Percentiles rank a stretch among this genome's conserved stretches.
Conservation (phyloP, 2,797 vertebrate species). For the Clarias pachynema region DNA sequence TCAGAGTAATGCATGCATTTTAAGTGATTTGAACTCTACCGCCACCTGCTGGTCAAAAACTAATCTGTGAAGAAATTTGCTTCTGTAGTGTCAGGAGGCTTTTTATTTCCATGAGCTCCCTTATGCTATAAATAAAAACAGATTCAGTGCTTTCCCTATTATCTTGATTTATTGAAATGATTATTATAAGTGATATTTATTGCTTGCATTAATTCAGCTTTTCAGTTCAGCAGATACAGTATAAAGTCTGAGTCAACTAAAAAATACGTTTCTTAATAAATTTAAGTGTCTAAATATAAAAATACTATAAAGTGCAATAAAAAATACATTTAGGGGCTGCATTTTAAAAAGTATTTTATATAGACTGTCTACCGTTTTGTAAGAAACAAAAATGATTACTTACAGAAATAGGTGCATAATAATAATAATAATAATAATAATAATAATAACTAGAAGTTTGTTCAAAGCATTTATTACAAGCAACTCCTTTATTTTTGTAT, state of each 20-base stretch:
- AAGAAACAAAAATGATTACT: not conserved
- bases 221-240: not conserved
- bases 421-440: not conserved
- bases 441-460: not conserved
- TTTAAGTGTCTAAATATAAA: not conserved
- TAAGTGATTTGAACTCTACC: no score
- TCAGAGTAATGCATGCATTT: not conserved
- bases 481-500: not conserved
- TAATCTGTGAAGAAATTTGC: not conserved
- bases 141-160: not conserved
- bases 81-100: not conserved
- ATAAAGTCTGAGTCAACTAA: no score
- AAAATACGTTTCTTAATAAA: not conserved
- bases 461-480: not conserved
- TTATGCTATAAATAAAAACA: not conserved
- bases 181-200: not conserved
- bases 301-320: not conserved
- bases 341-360: not conserved
- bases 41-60: slow-evolving; percentile 2
- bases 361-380: not conserved
- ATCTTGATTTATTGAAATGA: not conserved
- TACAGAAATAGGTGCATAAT: no score
- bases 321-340: not conserved
- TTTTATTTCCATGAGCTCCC: not conserved
- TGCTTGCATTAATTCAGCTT: not conserved